Evolutionary conservation across 2,113 vertebrate genomes (phyloP).

Genomic region (Cephalopholis sonnerati): DNA sequence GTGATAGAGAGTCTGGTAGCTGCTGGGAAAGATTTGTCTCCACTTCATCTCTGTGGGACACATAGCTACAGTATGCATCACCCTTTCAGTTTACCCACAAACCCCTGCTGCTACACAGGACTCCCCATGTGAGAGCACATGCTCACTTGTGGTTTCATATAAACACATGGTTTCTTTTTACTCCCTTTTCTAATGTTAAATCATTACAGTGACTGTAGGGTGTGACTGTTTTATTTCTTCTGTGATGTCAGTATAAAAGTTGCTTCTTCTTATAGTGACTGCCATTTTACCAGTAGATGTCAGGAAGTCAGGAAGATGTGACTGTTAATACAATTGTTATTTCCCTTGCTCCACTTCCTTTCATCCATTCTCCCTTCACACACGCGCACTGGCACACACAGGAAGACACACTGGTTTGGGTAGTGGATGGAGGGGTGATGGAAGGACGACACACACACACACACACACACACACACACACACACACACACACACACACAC

Average conservation of each 20-base stretch:
- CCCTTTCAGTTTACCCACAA: not conserved
- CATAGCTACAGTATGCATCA: not conserved
- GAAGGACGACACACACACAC: not conserved
- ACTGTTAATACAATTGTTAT: not conserved
- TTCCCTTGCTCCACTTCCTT: not conserved
- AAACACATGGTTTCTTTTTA: not conserved
- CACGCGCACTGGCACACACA: not conserved
- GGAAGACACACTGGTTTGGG: not conserved
- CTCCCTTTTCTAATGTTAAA: not conserved
- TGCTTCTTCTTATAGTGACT: not conserved
- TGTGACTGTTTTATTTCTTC: not conserved
- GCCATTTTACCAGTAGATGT: too few relatives aligned
- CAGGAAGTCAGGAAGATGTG: too few relatives aligned
- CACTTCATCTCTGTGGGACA: not conserved
- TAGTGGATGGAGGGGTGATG: slow-evolving; percentile 16
- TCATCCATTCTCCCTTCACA: not conserved
- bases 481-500: slow-evolving; percentile 8
- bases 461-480: slow-evolving; percentile 37
- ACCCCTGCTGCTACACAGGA: not conserved
- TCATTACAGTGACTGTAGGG: not conserved
- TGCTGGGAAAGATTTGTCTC: not conserved
- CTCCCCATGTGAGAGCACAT: not conserved
- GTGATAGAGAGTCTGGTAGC: not conserved
- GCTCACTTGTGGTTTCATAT: not conserved
- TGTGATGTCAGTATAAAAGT: not conserved